Evolutionary conservation across 2,797 vertebrate genomes (phyloP).

Genomic region (Echeneis naucrates): DNA sequence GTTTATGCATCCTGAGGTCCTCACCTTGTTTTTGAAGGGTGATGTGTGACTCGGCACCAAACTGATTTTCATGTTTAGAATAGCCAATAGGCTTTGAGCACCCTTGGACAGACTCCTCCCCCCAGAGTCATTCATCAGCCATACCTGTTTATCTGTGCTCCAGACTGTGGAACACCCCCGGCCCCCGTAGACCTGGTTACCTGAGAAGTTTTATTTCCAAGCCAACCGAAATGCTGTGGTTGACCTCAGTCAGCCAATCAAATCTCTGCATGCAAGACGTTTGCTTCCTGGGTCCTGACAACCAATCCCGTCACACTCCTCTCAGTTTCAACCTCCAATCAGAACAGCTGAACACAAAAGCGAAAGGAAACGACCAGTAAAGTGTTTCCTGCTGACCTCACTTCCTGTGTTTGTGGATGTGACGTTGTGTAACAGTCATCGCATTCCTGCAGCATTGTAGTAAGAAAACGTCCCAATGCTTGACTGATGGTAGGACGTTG

Average conservation of each 20-base stretch:
- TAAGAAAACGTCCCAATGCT: conserved; percentile 69
- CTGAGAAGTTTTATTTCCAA: conserved; percentile 91
- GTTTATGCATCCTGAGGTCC: conserved; percentile 52
- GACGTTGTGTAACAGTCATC: conserved; percentile 89
- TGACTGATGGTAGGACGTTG: conserved; percentile 62
- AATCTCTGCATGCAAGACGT: conserved; percentile 74
- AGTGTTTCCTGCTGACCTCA: conserved; percentile 35
- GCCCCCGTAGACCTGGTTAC: conserved; percentile 85
- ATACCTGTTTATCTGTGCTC: conserved; percentile 2
- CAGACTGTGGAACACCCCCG: conserved; percentile 14
- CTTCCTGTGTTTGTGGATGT: conserved; percentile 65
- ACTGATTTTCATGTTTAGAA: conserved; percentile 53
- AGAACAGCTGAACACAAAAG: conserved; percentile 9
- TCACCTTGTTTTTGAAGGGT: conserved; percentile 57
- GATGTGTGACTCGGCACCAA: conserved; percentile 66
- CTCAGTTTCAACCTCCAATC: conserved; percentile 27
- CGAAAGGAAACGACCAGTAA: conserved; percentile 25
- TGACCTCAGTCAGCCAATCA: conserved; percentile 77
- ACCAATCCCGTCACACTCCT: conserved; percentile 42
- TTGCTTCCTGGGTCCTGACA: conserved; percentile 64
- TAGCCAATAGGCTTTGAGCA: conserved; percentile 65
- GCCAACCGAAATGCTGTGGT: conserved; percentile 71
- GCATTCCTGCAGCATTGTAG: conserved; percentile 90
- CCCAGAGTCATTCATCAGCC: conserved; percentile 1
- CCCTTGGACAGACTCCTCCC: conserved; percentile 53